These are phyloP conservation scores for Syngnathus scovelli DNA, from an alignment of 2,113 vertebrate genomes.

Conservation along the genomic window DNA sequence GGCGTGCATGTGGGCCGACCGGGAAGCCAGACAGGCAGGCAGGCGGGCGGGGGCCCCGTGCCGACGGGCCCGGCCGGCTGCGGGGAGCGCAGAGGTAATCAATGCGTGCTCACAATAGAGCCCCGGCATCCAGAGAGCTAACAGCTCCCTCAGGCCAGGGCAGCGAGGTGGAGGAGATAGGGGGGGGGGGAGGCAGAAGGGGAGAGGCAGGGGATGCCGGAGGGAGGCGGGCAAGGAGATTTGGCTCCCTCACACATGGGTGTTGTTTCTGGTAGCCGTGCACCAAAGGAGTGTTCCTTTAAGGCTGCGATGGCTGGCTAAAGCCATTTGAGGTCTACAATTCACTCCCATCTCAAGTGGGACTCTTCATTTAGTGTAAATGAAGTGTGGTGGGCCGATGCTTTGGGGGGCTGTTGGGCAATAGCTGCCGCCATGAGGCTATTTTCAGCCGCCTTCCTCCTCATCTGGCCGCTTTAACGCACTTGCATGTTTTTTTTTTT, in stretches of 20 bases:
- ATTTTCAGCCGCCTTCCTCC: conserved; percentile 51
- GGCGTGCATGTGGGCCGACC: conserved; percentile 45
- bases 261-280: conserved; percentile 23
- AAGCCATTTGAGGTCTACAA: conserved; percentile 31
- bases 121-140: conserved; percentile 72
- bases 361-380: conserved; percentile 35
- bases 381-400: conserved; percentile 44
- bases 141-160: conserved; percentile 75
- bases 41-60: conserved; percentile 53
- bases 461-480: conserved; percentile 32
- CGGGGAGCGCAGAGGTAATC: conserved; percentile 73
- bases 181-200: conserved; percentile 10
- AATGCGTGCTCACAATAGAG: conserved; percentile 76
- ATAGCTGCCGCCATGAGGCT: conserved; percentile 47
- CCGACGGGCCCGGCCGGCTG: conserved; percentile 69
- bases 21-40: conserved; percentile 65
- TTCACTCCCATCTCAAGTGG: conserved; percentile 27
- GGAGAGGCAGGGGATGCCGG: neutral
- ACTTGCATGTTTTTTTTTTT: conserved; percentile 30
- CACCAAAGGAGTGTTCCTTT: conserved; percentile 10
- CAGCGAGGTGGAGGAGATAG: conserved; percentile 50
- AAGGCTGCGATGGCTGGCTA: conserved; percentile 7
- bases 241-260: conserved; percentile 27
- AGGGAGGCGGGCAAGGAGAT: conserved; percentile 38
- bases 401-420: conserved; percentile 24